Evolutionary conservation across 2,888 invertebrate genomes (phyloP).

Genomic region (Polia nebulosa): DNA sequence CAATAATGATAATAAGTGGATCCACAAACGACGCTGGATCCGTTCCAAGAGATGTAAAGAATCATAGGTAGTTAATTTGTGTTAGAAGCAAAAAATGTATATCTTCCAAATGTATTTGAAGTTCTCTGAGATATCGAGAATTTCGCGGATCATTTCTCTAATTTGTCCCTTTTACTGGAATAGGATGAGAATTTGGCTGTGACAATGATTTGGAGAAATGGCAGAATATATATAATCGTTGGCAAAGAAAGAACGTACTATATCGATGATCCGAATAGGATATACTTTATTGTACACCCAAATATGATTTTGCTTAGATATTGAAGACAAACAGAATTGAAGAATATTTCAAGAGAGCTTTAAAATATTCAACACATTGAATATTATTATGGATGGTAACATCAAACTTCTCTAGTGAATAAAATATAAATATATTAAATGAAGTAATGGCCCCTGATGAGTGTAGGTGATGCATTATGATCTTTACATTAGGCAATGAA

Average conservation of each 20-base stretch:
- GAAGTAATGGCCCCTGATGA: neutral
- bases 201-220: constrained; percentile 8
- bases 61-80: constrained; percentile 74
- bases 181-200: neutral
- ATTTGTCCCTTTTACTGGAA: constrained; percentile 20
- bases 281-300: too few species aligned
- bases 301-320: neutral
- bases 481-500: neutral
- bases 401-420: neutral
- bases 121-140: constrained; percentile 32
- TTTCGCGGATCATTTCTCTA: constrained; percentile 44
- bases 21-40: constrained; percentile 76
- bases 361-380: too few species aligned
- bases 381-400: too few species aligned
- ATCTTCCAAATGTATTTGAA: constrained; percentile 73
- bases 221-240: neutral
- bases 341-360: neutral
- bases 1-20: constrained; percentile 67
- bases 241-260: neutral
- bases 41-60: constrained; percentile 74
- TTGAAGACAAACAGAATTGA: neutral
- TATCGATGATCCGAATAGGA: neutral
- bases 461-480: neutral
- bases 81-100: constrained; percentile 70
- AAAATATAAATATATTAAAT: neutral